Evolutionary conservation across 2,113 vertebrate genomes (phyloP).

Genomic region (Dromiciops gliroides): DNA sequence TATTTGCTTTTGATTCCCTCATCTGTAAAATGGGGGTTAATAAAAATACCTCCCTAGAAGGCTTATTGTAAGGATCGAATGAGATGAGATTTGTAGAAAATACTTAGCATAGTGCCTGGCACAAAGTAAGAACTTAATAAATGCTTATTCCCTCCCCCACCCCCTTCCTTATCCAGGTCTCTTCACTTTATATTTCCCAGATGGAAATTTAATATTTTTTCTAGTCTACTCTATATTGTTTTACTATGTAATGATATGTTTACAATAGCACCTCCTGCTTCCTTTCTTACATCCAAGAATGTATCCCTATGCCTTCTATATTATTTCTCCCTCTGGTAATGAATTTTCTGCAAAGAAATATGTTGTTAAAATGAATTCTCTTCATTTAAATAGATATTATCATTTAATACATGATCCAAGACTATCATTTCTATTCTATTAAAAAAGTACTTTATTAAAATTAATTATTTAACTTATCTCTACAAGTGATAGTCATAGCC

Average conservation of each 20-base stretch:
- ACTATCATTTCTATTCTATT: background rate
- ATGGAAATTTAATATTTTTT: background rate
- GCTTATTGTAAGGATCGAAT: conserved; percentile 13
- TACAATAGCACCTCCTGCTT: background rate
- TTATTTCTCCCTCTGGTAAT: background rate
- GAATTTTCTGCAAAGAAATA: background rate
- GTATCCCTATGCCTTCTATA: background rate
- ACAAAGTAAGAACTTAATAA: background rate
- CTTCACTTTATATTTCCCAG: background rate
- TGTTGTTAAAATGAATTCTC: background rate
- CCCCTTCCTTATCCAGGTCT: background rate
- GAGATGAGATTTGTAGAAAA: background rate
- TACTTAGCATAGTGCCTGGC: background rate
- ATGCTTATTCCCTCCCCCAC: background rate
- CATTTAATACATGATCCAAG: background rate
- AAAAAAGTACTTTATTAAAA: background rate
- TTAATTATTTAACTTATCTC: background rate
- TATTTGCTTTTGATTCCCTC: conserved; percentile 3
- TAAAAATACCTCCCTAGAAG: background rate
- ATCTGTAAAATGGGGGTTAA: background rate
- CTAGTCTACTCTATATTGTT: background rate
- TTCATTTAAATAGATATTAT: background rate
- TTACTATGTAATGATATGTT: background rate
- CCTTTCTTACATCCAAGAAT: background rate
- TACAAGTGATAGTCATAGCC: background rate